Base-by-base conservation (phyloP, 1,140 invertebrate genomes). In the Apis florea region DNA sequence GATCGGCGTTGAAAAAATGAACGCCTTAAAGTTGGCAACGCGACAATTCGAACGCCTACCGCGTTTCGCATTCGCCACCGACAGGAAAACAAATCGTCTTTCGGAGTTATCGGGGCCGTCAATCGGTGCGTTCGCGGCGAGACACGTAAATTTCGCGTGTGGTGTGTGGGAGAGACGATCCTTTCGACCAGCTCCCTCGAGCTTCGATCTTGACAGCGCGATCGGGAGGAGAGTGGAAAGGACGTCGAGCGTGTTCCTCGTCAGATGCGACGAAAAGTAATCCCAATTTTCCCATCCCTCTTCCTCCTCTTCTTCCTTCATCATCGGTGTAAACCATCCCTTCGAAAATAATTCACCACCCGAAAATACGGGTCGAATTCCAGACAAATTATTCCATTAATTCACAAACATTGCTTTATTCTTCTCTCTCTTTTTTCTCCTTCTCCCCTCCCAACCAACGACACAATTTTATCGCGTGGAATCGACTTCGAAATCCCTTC, bases 401-500 rank as follows among this genome's bases (percentile, higher is more conserved):
- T n/a, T n/a, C n/a, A n/a, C n/a, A n/a, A n/a, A n/a, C n/a, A n/a
- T n/a, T n/a, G n/a, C n/a, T n/a, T n/a, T n/a, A n/a, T 31, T 31
- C 3, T 1, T 31, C 31, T 2, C 3, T 31, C 31, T 2, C n/a
- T n/a, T n/a, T n/a, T n/a, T n/a, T n/a, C 3, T 31, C 31, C 31
- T 31, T 2, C 1, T 2, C n/a, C n/a, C n/a, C n/a, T n/a, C n/a
- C 31, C 31, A 31, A 31, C 3, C 31, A 31, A 31, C 31, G 31
- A 31, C 31, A 2, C 31, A 31, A 31, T n/a, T n/a, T n/a, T n/a
- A 87, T 85, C 83, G 74, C 82, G 75, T 87, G 49, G 58, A 79
- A 40, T 47, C 64, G 24, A 47, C 80, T 79, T 83, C 81, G 77
- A 90, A 90, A 90, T 88, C 87, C 87, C 88, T 89, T 85, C 77